Evolutionary conservation across 1,140 invertebrate genomes (phyloP), one percentile per base, ranked within the genome.

Genomic region (Atta texana): DNA sequence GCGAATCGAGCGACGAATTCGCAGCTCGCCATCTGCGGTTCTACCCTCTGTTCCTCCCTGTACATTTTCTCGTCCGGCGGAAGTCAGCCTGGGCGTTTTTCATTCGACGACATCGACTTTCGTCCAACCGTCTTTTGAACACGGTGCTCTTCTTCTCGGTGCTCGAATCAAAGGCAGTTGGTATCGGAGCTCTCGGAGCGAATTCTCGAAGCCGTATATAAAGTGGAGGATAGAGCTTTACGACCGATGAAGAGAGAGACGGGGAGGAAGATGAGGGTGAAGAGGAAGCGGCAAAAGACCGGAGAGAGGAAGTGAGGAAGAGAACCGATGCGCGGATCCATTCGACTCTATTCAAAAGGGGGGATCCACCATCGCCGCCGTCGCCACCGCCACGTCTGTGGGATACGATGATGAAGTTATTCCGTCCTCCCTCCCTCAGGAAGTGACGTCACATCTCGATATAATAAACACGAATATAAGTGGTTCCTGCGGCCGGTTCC

Each of bases 381-480:
- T 63, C 78, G 64, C 57, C 44, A 55, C 76, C 75, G 86, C 34
- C 76, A 87, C 63, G 80, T 90, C 85, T 91, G 85, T 87, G 87
- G 90, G 90, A 89, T 88, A 88, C 85, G 85, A 84, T 91, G 89
- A 91, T 91, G 89, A 91, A 89, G 89, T 91, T 91, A 91, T 91
- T 91, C 89, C 90, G 90, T 90, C 87, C 90, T 87, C 87, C 71
- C 87, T 87, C 87, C 89, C 89, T 89, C 90, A 87, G 90, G 90
- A 91, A 90, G 74, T 91, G 90, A 91, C 89, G 89, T 91, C 87
- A 90, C 85, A 89, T 91, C 87, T 90, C 90, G 87, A 91, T 88
- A 89, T 91, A 91, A 91, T 91, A 91, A 91, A 91, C 87, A 91
- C 89, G 90, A 89, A 91, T 91, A 91, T 91, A 89, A 91, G 85